Base-by-base conservation (phyloP, 2,797 vertebrate species). In the Falco berigora region DNA sequence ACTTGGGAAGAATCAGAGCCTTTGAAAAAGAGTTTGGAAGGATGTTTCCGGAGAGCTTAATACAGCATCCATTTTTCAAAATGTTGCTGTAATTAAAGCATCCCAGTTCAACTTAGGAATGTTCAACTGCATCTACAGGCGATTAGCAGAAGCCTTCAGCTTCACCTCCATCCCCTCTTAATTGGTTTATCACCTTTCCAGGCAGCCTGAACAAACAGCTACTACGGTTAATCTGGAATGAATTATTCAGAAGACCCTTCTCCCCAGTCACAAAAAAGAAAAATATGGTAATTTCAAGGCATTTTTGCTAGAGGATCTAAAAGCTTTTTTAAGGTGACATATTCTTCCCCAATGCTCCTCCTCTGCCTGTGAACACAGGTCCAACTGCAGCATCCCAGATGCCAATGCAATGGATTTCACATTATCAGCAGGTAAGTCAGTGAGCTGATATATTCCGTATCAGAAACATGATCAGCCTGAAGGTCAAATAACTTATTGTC, bases 401-500 rank as follows among this genome's bases (percentile, higher is more conserved):
- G 64, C 36, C 15, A 1, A 12, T 1, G 55, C 50, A 32, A 1
- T 1, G 79, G 55, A 18, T 68, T 82, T 67, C 21, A 13, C 49
- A 2, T 14, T 22, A 5, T 25, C 14, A 67, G 87, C 71, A 25
- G 73, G 61, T 56, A 24, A n/a, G 21, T 18, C 66, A 30, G 79
- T 6, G 86, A 67, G 86, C 77, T 38, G 80, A 52, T 50, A 36
- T 1, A 7, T 23, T 30, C 32, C 1, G 3, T 23, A n/a, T 46
- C 82, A 24, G 94, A 82, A 78, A 93, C 17, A 7, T 1, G 52
- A 94, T 90, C 95, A 50, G 69, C 34, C 40, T 14, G 63, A 32
- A 72, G 93, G 95, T 97, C 95, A 94, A 42, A 68, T 79, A 81
- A 95, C 89, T 74, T 27, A 71, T 6, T 38, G 66, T 71, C 14